These are phyloP conservation scores for Notothenia rossii DNA, from an alignment of 2,113 vertebrate genomes.

Conservation along the genomic window DNA sequence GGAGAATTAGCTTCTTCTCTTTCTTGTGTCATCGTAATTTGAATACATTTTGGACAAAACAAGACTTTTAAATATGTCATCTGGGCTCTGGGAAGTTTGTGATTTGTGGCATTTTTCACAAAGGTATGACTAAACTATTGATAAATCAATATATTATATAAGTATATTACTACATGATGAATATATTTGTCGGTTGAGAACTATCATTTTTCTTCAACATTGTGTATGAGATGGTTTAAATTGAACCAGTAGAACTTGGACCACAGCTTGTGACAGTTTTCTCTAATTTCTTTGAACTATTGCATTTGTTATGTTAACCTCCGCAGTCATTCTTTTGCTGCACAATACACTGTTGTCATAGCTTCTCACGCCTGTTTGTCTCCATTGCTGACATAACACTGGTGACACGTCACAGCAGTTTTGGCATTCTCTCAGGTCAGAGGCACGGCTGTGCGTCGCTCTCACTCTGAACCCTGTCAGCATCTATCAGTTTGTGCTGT, in stretches of 20 bases:
- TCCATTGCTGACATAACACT: conserved; percentile 32
- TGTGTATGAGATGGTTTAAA: background rate
- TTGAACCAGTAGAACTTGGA: background rate
- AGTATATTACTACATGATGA: background rate
- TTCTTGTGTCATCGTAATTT: background rate
- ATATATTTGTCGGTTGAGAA: background rate
- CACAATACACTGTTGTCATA: conserved; percentile 2
- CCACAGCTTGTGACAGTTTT: too few species aligned
- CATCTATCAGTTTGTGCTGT: conserved; percentile 52
- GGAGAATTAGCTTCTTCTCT: background rate
- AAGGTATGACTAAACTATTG: background rate
- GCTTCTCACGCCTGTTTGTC: conserved; percentile 5
- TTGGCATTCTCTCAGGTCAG: conserved; percentile 48
- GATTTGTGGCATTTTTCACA: background rate
- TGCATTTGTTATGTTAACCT: background rate
- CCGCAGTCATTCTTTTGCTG: conserved; percentile 2
- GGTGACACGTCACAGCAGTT: conserved; percentile 25
- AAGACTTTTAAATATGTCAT: background rate
- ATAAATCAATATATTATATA: background rate
- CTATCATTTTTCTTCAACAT: background rate
- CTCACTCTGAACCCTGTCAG: conserved; percentile 67
- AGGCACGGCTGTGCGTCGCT: conserved; percentile 46
- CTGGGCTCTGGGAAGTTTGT: background rate
- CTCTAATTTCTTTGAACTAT: background rate
- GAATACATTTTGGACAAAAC: background rate